Evolutionary conservation across 2,113 vertebrate species (phyloP), one percentile per base, ranked within the genome.

Genomic region (Acanthisitta chloris): DNA sequence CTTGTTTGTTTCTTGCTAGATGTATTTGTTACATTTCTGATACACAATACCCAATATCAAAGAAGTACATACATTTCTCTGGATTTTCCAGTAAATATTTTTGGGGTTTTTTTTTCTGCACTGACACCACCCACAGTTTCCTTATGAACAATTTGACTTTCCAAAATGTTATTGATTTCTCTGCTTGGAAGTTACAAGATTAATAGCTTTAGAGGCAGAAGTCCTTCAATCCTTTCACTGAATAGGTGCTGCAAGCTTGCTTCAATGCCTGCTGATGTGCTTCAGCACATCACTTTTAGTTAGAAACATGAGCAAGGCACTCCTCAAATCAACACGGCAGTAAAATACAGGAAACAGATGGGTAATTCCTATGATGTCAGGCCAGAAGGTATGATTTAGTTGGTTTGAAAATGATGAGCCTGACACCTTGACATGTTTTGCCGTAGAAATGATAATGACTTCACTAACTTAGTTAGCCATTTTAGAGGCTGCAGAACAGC

Each of bases 261-360:
- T 88, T 92, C 85, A 83, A 2, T 74, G 86, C 76, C 79, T 90
- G 76, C 71, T 80, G 88, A 55, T 83, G 81, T 72, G 84, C 80
- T 83, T 64, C 59, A 92, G 82, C 90, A 51, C 46, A 74, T 80
- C 65, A 51, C 67, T 91, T 90, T 66, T 36, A 83, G 64, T 62
- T 86, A 90, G 85, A 74, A 88, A 67, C 88, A 73, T 2, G 59
- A 88, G 55, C 8, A 33, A 93, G 76, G 71, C 76, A 66, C 67
- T 94, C 73, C 76, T 80, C 81, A 88, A 83, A 92, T 93, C 91
- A 96, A 82, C 74, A 94, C 88, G 74, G 59, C 88, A 94, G 82
- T 96, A 94, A 95, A 95, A 74, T 77, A 78, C 67, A 96, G 93
- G 95, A 94, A 97, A 85, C 91, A 91, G 81, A 88, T 81, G 83